Percentiles rank a stretch among this genome's conserved stretches.
Conservation (phyloP, 2,113 vertebrate species). For the Carollia perspicillata region DNA sequence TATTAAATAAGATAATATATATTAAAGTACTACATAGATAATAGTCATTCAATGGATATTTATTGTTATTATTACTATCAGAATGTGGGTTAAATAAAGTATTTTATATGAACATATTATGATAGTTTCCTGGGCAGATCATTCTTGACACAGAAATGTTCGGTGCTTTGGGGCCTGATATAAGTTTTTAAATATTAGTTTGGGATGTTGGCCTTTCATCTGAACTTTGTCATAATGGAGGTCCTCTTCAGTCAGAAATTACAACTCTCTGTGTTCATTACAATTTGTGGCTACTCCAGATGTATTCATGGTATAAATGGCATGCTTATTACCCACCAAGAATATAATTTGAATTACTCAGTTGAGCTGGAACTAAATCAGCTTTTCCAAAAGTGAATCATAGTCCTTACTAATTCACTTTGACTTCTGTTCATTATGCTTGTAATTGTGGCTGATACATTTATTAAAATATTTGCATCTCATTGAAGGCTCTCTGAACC, state of each 20-base stretch:
- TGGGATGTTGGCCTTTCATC: not conserved
- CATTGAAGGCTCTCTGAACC: not conserved
- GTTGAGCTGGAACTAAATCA: slow-evolving; percentile 26
- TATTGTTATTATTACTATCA: not conserved
- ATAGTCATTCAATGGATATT: not conserved
- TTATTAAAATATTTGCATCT: slow-evolving; percentile 24
- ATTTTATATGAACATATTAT: not conserved
- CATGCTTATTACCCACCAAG: not conserved
- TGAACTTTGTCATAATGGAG: not conserved
- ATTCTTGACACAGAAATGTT: not conserved
- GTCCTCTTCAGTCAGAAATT: not conserved
- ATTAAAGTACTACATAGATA: not conserved
- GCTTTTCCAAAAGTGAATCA: slow-evolving; percentile 30
- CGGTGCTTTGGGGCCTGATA: not conserved
- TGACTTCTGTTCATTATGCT: slow-evolving; percentile 28
- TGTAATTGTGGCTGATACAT: slow-evolving; percentile 11
- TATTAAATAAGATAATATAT: not conserved
- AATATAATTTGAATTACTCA: slow-evolving; percentile 31
- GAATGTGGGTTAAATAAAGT: not conserved
- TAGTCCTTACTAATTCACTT: slow-evolving; percentile 19
- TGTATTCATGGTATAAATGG: not conserved
- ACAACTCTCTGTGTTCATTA: not conserved
- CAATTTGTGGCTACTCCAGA: slow-evolving; percentile 6
- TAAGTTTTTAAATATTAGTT: not conserved
- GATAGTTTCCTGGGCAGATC: not conserved